Evolutionary conservation across 2,113 vertebrate species (phyloP), one percentile per base, ranked within the genome.

Genomic region (Geococcyx californianus): DNA sequence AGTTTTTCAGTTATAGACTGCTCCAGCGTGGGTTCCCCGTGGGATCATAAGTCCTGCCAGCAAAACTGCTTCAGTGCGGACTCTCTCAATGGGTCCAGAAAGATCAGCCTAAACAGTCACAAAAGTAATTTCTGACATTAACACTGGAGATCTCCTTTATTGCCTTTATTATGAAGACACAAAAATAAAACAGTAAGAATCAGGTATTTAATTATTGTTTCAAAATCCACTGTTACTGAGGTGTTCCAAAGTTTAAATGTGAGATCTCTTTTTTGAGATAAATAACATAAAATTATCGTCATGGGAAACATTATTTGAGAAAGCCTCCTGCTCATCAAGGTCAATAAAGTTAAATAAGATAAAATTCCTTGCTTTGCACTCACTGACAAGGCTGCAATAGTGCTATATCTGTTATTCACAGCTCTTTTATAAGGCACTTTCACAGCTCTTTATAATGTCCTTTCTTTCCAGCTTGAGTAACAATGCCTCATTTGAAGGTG

Each of bases 201-300:
- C 52, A 44, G 1, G 26, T 36, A 9, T 9, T 29, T 58, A 42
- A 38, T 4, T 28, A 38, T 45, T 29, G 42, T 36, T 69, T 62
- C 21, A 62, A 89, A 79, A 51, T 44, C 21, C 13, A 1, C 7
- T 40, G 16, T 29, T 86, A 4, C 38, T 26, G 44, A 77, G 9
- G 18, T n/a, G 8, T 80, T 40, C 24, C 13, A 28, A 60, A n/a
- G 10, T 55, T 55, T 79, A 55, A 55, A 60, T 11, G 4, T 4
- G 28, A 49, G 26, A 54, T 47, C 3, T 26, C 11, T 24, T 34
- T 33, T 58, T 23, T 0, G 3, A 5, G 3, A 1, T 38, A n/a
- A 78, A 66, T 29, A 58, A 77, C 16, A 40, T 23, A 7, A 25
- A 73, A 51, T 18, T 13, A 5, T 33, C 16, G 31, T 16, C 20